A percentile compares a stretch with the other conserved stretches of the same genome.
These are phyloP conservation scores for Andrena camellia DNA, from an alignment of 2,888 invertebrate genomes.

Conservation along the genomic window DNA sequence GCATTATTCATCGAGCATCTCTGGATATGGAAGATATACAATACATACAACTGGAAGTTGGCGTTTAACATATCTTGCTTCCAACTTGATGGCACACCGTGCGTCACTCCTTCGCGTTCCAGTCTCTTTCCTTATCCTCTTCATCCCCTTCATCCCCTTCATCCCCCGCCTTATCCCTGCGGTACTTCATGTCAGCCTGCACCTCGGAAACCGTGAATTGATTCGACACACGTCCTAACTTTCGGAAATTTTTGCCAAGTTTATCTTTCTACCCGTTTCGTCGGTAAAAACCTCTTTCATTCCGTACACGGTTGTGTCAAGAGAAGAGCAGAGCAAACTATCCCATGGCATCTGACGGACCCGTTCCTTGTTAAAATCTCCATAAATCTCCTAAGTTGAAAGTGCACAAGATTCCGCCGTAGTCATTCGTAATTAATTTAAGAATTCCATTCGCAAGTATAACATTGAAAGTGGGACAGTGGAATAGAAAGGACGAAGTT, in stretches of 20 bases:
- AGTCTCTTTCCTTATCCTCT: constrained; percentile 26
- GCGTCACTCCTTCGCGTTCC: constrained; percentile 33
- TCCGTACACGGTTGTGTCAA: background rate
- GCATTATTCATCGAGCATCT: constrained; percentile 52
- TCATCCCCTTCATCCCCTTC: constrained; percentile 36
- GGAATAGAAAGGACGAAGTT: background rate
- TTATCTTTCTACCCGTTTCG: background rate
- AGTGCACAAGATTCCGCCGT: background rate
- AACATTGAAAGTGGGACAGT: background rate
- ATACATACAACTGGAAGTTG: constrained; percentile 37
- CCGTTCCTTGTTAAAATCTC: background rate
- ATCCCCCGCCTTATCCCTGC: constrained; percentile 38
- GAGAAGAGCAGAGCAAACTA: background rate
- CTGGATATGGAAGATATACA: constrained; percentile 6
- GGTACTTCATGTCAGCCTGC: constrained; percentile 12
- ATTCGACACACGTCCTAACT: constrained; percentile 43
- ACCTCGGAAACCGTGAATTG: constrained; percentile 53
- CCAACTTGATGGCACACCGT: constrained; percentile 36
- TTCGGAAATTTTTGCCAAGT: constrained; percentile 27
- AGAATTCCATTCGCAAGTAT: constrained; percentile 2
- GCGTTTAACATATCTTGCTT: constrained; percentile 54
- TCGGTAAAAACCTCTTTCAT: background rate
- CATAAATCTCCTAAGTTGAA: background rate
- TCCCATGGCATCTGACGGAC: background rate
- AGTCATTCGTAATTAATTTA: background rate